Percentiles rank a stretch among this genome's conserved stretches.
Conservation (phyloP, 2,888 invertebrate species). For the Thereva unica region DNA sequence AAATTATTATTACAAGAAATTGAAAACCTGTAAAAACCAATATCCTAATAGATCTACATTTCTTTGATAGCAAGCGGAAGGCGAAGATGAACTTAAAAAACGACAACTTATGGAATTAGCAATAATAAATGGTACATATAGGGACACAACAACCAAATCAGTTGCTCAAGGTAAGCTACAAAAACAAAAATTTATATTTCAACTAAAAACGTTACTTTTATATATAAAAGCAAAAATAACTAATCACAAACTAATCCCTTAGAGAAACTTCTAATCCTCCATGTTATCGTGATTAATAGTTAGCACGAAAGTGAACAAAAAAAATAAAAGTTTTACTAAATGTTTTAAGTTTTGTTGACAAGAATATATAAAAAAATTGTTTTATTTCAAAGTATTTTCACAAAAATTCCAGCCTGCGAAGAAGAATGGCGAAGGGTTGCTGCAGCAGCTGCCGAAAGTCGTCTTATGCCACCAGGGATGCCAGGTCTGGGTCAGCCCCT, state of each 20-base stretch:
- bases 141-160: constrained; percentile 91
- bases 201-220: not conserved
- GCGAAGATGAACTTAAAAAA: constrained; percentile 99
- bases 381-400: constrained; percentile 31
- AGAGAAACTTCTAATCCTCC: too few relatives aligned
- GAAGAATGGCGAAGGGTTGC: constrained; percentile 85
- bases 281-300: too few relatives aligned
- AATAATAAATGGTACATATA: constrained; percentile 99
- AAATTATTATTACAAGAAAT: too few relatives aligned
- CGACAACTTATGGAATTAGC: constrained; percentile 99
- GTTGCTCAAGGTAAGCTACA: constrained; percentile 74
- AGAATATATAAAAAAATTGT: constrained; percentile 29
- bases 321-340: too few relatives aligned
- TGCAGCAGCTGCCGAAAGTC: constrained; percentile 77
- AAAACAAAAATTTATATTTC: not conserved
- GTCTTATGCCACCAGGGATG: constrained; percentile 66
- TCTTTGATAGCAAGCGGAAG: constrained; percentile 86
- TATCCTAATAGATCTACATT: constrained; percentile 38
- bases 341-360: not conserved
- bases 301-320: too few relatives aligned
- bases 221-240: not conserved
- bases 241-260: not conserved
- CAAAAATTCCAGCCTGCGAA: constrained; percentile 69
- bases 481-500: constrained; percentile 69
- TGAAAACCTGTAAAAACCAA: too few relatives aligned